These are phyloP conservation scores for Epicampocera succincta DNA, from an alignment of 2,888 invertebrate species.

Conservation along the genomic window DNA sequence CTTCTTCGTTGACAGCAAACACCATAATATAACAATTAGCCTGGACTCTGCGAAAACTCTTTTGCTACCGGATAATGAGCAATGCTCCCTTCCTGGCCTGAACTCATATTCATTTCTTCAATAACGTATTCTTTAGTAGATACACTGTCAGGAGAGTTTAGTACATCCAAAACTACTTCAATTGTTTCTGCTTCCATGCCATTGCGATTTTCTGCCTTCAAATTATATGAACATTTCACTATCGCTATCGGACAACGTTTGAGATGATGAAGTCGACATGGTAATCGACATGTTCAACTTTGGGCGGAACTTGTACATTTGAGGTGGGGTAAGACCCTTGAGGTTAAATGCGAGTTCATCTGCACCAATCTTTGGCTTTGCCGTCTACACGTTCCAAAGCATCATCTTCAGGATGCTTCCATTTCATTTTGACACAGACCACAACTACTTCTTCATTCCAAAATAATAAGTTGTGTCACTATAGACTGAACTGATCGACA, in stretches of 20 bases:
- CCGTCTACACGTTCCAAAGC: constrained; percentile 97
- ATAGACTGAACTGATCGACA: constrained; percentile 98
- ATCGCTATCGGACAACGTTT: constrained; percentile 91
- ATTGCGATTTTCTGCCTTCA: constrained; percentile 92
- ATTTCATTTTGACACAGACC: constrained; percentile 94
- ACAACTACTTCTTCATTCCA: constrained; percentile 94
- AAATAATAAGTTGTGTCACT: constrained; percentile 94
- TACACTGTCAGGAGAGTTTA: constrained; percentile 92
- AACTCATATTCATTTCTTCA: constrained; percentile 94
- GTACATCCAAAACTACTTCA: constrained; percentile 93
- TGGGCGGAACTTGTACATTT: constrained; percentile 98
- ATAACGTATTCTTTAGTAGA: constrained; percentile 96
- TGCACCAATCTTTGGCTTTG: constrained; percentile 94
- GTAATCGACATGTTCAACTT: constrained; percentile 93
- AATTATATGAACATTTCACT: constrained; percentile 93
- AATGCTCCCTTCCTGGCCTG: constrained; percentile 95
- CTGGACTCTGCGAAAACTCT: constrained; percentile 90
- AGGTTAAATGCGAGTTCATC: constrained; percentile 91
- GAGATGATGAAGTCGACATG: constrained; percentile 92
- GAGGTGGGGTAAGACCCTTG: constrained; percentile 94
- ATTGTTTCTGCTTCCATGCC: constrained; percentile 93
- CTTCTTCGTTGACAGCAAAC: constrained; percentile 95
- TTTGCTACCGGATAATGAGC: constrained; percentile 91
- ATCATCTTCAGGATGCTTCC: constrained; percentile 94
- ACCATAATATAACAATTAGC: constrained; percentile 97